Base-by-base conservation (phyloP, 2,113 vertebrate species). In the Ondatra zibethicus region DNA sequence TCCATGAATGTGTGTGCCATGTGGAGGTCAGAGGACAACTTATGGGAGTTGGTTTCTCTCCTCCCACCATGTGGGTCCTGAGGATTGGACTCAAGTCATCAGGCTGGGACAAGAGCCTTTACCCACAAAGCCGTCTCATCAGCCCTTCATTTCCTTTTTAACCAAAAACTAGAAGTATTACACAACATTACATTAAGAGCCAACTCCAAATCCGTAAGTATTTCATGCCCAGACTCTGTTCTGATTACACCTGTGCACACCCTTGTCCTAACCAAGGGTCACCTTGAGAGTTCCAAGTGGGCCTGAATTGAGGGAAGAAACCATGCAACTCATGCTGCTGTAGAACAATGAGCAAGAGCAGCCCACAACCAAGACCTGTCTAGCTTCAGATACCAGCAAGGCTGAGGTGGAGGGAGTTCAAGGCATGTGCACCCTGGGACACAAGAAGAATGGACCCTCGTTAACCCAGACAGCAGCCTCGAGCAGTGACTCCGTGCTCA, bases 221-320 rank as follows among this genome's bases (percentile, higher is more conserved):
- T 75, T 86, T 85, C 68, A 84, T 63, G 52, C 65, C 33, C 11
- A 85, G 36, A 61, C 66, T 39, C 39, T 91, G n/a, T 80, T 89
- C 29, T 42, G 78, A 70, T 63, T 21, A 82, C 23, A 45, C 66
- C 91, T 73, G 33, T 23, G 27, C 87, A 94, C 87, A 86, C 23
- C 21, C 47, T 93, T 88, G 65, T 78, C 92, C 89, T 70, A 95
- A 82, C 72, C 45, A 50, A 94, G 75, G 77, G 25, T 76, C 94
- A 66, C 66, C 66, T 90, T 52, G 66, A 82, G 75, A 27, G 31
- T 47, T 63, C 80, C 47, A 88, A n/a, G 21, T 19, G 33, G 68
- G 36, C 3, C 29, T 73, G 89, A 84, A 87, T 95, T 27, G 50
- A 29, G 52, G 33, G 21, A 33, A 31, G 33, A 42, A 68, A 36